Evolutionary conservation across 2,888 invertebrate species (phyloP).

Genomic region (Liopterus haemorrhoidalis): DNA sequence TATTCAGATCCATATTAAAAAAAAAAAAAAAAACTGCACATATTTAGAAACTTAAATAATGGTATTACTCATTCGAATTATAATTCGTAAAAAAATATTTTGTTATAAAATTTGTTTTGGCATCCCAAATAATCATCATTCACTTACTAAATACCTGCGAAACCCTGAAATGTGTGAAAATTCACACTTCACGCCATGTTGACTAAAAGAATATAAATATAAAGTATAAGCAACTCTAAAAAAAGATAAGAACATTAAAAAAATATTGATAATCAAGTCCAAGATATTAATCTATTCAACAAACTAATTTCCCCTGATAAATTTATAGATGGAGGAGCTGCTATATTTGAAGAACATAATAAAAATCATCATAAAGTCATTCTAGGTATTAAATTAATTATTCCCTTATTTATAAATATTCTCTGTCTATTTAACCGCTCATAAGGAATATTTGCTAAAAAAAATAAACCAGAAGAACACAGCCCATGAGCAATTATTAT

Average conservation of each 20-base stretch:
- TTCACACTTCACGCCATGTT: no score
- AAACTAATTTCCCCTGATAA: slow-evolving; percentile 61
- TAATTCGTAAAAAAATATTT: no score
- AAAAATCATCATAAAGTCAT: slow-evolving; percentile 62
- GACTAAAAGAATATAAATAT: slow-evolving; percentile 57
- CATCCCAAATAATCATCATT: no score
- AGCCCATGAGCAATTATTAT: slow-evolving; percentile 62
- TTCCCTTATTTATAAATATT: slow-evolving; percentile 58
- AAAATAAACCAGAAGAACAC: slow-evolving; percentile 62
- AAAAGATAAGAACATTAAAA: slow-evolving; percentile 56
- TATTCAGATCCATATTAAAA: no score
- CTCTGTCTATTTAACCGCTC: slow-evolving; percentile 56
- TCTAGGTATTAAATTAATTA: slow-evolving; percentile 55
- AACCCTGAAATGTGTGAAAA: no score
- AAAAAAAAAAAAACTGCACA: no score
- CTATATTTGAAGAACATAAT: slow-evolving; percentile 57
- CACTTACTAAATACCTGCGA: no score
- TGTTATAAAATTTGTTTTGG: no score
- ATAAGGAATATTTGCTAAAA: slow-evolving; percentile 60
- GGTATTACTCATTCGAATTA: no score
- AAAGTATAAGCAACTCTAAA: slow-evolving; percentile 60
- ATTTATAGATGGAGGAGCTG: slow-evolving; percentile 62
- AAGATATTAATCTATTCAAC: slow-evolving; percentile 54
- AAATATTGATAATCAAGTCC: slow-evolving; percentile 49
- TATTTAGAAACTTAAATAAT: no score